Conservation (phyloP, 2,888 invertebrate genomes). For the Leptopilina drosophilae region DNA sequence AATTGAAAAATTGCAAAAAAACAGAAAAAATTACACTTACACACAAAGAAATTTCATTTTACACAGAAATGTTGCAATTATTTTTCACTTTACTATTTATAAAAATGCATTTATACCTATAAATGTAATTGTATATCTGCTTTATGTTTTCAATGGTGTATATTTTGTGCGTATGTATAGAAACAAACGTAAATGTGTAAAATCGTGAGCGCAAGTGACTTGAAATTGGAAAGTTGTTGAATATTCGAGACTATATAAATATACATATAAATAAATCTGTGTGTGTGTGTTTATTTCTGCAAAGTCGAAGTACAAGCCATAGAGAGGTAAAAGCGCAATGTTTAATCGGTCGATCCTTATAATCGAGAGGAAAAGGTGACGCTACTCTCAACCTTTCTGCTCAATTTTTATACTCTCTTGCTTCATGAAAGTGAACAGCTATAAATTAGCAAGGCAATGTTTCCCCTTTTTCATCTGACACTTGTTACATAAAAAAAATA, state of each 20-base stretch:
- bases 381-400: conserved; percentile 31
- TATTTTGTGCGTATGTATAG: too few species aligned
- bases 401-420: background rate
- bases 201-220: background rate
- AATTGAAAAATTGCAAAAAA: background rate
- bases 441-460: background rate
- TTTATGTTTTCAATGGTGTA: background rate
- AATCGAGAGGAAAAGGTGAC: conserved; percentile 36
- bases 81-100: conserved; percentile 7
- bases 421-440: conserved; percentile 10
- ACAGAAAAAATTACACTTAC: background rate
- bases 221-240: conserved; percentile 25
- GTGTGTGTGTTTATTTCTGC: too few species aligned
- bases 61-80: conserved; percentile 33
- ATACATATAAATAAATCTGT: background rate
- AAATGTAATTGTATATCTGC: background rate
- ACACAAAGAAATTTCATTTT: background rate
- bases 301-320: background rate
- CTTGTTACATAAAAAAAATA: conserved; percentile 3
- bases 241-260: background rate
- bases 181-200: background rate
- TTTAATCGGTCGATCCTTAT: conserved; percentile 33
- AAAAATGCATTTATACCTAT: background rate
- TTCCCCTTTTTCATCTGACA: background rate
- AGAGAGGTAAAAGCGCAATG: conserved; percentile 9